Evolutionary conservation across 1,140 invertebrate species (phyloP).

Genomic region (Rhynchophorus ferrugineus): DNA sequence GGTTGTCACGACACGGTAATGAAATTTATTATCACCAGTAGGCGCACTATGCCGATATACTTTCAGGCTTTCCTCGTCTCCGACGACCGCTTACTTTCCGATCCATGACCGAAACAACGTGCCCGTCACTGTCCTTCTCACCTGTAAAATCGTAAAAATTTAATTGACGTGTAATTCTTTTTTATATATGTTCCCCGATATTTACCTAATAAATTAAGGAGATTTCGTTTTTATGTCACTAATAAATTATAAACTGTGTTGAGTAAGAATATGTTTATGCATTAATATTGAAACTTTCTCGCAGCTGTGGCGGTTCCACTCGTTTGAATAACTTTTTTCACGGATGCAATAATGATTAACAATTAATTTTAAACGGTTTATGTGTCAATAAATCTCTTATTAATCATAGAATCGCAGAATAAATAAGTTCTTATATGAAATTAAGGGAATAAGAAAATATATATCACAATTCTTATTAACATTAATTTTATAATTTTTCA

Average conservation of each 20-base stretch:
- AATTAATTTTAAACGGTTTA: no score
- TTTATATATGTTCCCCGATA: background rate
- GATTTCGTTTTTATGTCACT: background rate
- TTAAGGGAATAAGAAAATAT: no score
- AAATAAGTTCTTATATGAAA: no score
- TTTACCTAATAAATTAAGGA: background rate
- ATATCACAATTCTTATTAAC: no score
- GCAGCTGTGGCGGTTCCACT: no score
- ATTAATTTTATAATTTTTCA: no score
- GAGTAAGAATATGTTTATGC: background rate
- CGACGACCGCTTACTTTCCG: background rate
- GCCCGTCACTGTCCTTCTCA: background rate
- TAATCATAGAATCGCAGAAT: no score
- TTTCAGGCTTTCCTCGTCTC: background rate
- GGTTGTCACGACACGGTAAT: background rate
- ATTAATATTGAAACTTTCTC: background rate
- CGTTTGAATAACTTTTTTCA: no score
- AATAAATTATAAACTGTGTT: background rate
- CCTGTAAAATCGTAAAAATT: background rate
- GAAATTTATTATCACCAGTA: background rate
- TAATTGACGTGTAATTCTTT: background rate
- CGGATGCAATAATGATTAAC: no score
- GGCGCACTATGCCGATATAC: background rate
- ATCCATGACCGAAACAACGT: background rate
- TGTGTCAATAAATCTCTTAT: no score